Conservation (phyloP, 2,888 invertebrate species). For the Scaptomyza flava region DNA sequence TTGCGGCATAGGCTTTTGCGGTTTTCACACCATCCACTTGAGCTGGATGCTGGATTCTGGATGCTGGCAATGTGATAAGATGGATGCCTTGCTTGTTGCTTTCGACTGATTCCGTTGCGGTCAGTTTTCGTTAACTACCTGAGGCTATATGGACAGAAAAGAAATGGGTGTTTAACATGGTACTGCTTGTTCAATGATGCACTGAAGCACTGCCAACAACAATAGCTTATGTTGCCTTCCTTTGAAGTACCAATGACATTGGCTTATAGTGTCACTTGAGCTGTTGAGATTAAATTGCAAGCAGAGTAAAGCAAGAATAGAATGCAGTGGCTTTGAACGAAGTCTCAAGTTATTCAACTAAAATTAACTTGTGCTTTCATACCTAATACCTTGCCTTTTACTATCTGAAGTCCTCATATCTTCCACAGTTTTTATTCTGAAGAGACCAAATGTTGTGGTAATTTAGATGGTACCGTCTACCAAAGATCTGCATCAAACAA, state of each 20-base stretch:
- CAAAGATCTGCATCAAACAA: too few species aligned
- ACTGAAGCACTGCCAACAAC: slow-evolving; percentile 10
- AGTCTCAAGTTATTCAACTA: not conserved
- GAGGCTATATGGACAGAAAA: not conserved
- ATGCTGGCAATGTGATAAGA: slow-evolving; percentile 25
- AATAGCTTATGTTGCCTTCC: slow-evolving; percentile 12
- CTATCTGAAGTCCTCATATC: too few species aligned
- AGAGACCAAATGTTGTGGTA: too few species aligned
- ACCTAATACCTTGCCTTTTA: too few species aligned
- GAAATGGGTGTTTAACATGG: not conserved
- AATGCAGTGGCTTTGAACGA: not conserved
- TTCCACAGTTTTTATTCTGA: too few species aligned
- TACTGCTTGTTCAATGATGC: slow-evolving; percentile 1
- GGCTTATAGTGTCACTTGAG: slow-evolving; percentile 9
- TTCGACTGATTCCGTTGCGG: slow-evolving; percentile 53
- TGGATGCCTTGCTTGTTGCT: slow-evolving; percentile 30
- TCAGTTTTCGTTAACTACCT: slow-evolving; percentile 27
- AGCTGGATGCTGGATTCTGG: slow-evolving; percentile 3
- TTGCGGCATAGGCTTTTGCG: slow-evolving; percentile 37
- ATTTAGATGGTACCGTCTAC: too few species aligned
- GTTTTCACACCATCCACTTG: slow-evolving; percentile 49
- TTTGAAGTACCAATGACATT: not conserved
- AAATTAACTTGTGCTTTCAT: too few species aligned
- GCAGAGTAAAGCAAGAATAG: not conserved
- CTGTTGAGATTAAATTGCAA: not conserved